A percentile compares a stretch with the other conserved stretches of the same genome.
Conservation (phyloP, 30 jellyfish, hydroid and myxozoan genomes). For the Hydractinia echinata region DNA sequence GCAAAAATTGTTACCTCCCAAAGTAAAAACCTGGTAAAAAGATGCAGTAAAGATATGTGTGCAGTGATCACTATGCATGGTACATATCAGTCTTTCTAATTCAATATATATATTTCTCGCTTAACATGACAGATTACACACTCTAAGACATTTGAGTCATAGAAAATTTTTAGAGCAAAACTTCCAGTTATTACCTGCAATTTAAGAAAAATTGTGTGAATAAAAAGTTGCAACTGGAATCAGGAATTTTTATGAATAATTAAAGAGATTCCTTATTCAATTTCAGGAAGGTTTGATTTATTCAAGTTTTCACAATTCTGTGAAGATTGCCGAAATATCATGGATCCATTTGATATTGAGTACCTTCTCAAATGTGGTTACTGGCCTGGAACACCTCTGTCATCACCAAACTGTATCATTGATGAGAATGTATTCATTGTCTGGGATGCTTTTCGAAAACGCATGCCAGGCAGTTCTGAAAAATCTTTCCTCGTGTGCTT, state of each 20-base stretch:
- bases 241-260: neutral
- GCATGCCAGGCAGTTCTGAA: constrained; percentile 49
- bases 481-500: constrained; percentile 20
- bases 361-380: constrained; percentile 25
- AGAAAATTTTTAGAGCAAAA: too few relatives aligned
- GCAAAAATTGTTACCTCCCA: constrained; percentile 5
- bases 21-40: neutral
- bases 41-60: constrained; percentile 5
- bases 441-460: constrained; percentile 23
- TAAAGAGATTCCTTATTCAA: neutral
- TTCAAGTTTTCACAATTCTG: constrained; percentile 8
- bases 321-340: constrained; percentile 19
- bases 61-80: constrained; percentile 1
- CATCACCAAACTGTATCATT: neutral
- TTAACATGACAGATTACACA: too few relatives aligned
- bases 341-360: constrained; percentile 21
- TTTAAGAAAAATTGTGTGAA: too few relatives aligned
- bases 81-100: neutral
- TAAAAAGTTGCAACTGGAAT: too few relatives aligned
- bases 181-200: too few relatives aligned
- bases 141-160: too few relatives aligned
- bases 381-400: constrained; percentile 39
- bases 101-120: neutral
- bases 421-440: constrained; percentile 25
- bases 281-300: constrained; percentile 34